These are phyloP conservation scores for Scylla paramamosain DNA, from an alignment of 1,140 invertebrate genomes.

Conservation along the genomic window DNA sequence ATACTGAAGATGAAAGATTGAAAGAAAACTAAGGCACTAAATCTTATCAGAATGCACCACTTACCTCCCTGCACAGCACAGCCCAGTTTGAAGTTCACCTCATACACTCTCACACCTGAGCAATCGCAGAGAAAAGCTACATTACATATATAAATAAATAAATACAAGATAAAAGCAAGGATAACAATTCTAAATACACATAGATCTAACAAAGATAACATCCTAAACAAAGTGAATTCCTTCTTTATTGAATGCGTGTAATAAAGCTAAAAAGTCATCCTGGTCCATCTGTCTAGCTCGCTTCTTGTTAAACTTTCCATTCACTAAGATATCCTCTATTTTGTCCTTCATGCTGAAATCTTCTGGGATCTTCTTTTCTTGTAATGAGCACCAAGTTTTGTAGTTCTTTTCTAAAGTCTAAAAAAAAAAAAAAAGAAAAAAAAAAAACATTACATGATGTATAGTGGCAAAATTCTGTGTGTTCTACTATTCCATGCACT, in stretches of 20 bases:
- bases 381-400: constrained; percentile 90
- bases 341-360: constrained; percentile 93
- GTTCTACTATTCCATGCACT: background rate
- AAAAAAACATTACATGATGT: background rate
- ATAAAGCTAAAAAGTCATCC: constrained; percentile 95
- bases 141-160: background rate
- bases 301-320: constrained; percentile 86
- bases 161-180: background rate
- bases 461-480: background rate
- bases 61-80: background rate
- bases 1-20: background rate
- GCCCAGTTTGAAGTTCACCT: background rate
- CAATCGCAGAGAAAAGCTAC: background rate
- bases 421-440: background rate
- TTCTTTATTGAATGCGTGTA: constrained; percentile 92
- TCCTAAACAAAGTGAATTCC: constrained; percentile 90
- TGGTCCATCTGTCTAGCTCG: constrained; percentile 96
- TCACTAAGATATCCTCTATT: constrained; percentile 88
- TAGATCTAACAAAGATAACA: background rate
- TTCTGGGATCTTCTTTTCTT: constrained; percentile 91
- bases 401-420: constrained; percentile 93
- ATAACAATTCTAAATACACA: background rate
- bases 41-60: background rate
- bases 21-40: background rate
- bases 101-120: background rate